Percentiles rank a stretch among this genome's conserved stretches.
Evolutionary conservation across 2,888 invertebrate genomes (phyloP).

Genomic region (Eucriotettix oculatus): DNA sequence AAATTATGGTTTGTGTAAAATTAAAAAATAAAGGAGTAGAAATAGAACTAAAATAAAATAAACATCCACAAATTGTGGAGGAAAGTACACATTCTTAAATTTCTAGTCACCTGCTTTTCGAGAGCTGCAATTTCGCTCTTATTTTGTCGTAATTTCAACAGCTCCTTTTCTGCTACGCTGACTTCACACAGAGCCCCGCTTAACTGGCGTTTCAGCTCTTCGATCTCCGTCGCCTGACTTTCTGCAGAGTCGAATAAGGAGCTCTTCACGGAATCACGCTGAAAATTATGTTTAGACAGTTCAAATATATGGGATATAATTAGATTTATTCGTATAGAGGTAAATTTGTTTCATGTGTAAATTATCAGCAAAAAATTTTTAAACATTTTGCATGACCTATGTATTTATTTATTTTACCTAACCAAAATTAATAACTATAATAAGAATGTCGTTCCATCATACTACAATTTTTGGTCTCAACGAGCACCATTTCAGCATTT

Average conservation of each 20-base stretch:
- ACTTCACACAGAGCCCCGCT: constrained; percentile 43
- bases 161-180: constrained; percentile 51
- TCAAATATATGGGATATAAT: neutral
- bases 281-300: neutral
- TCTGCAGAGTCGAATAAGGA: constrained; percentile 31
- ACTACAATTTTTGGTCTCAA: too few relatives aligned
- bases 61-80: neutral
- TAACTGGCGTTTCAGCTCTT: constrained; percentile 52
- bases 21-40: too few relatives aligned
- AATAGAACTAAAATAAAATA: neutral
- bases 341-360: too few relatives aligned
- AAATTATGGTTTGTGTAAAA: too few relatives aligned
- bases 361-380: too few relatives aligned
- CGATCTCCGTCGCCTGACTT: constrained; percentile 48
- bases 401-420: too few relatives aligned
- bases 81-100: neutral
- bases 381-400: too few relatives aligned
- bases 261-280: constrained; percentile 12
- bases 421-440: too few relatives aligned
- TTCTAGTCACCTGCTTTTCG: constrained; percentile 36
- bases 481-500: too few relatives aligned
- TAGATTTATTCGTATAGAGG: too few relatives aligned
- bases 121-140: constrained; percentile 51
- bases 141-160: constrained; percentile 49
- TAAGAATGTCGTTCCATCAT: too few relatives aligned